Percentiles rank a stretch among this genome's conserved stretches.
phyloP scores from a whole-genome alignment of 2,888 invertebrate genomes.

The Oxycera nigricornis region DNA sequence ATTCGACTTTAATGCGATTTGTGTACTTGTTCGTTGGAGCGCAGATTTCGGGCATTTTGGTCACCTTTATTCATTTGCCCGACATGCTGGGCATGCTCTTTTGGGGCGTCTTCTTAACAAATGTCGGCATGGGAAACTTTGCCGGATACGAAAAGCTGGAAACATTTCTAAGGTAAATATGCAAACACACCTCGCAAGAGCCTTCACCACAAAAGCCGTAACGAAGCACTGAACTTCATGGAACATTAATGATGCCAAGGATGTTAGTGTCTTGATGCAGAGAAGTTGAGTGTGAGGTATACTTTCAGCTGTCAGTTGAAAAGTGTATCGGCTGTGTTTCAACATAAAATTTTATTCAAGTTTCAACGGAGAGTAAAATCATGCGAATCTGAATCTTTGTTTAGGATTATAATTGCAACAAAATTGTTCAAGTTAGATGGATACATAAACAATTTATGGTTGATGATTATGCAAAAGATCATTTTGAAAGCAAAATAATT shows the following conservation, averaged over 20 bases:
- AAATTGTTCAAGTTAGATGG: no score
- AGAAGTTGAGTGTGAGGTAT: no score
- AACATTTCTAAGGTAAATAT: constrained; percentile 62
- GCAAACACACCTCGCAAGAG: neutral
- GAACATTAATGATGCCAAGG: neutral
- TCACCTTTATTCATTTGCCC: constrained; percentile 58
- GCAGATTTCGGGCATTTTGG: constrained; percentile 57
- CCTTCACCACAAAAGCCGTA: neutral
- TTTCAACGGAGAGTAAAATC: no score
- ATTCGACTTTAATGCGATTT: constrained; percentile 58
- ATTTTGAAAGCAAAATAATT: no score
- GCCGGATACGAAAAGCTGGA: constrained; percentile 63
- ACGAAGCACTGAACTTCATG: neutral
- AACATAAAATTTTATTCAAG: no score
- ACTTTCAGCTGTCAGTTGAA: no score
- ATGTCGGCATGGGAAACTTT: constrained; percentile 63
- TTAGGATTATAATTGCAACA: no score
- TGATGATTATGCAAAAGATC: no score
- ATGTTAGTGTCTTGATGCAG: neutral
- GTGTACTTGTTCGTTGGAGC: constrained; percentile 60
- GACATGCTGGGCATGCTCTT: constrained; percentile 71
- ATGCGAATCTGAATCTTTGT: no score
- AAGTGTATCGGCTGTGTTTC: no score
- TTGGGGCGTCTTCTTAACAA: constrained; percentile 66
- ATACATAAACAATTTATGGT: no score